Conservation (phyloP, 64 coral and sea anemone species). For the Montipora efflorescens region DNA sequence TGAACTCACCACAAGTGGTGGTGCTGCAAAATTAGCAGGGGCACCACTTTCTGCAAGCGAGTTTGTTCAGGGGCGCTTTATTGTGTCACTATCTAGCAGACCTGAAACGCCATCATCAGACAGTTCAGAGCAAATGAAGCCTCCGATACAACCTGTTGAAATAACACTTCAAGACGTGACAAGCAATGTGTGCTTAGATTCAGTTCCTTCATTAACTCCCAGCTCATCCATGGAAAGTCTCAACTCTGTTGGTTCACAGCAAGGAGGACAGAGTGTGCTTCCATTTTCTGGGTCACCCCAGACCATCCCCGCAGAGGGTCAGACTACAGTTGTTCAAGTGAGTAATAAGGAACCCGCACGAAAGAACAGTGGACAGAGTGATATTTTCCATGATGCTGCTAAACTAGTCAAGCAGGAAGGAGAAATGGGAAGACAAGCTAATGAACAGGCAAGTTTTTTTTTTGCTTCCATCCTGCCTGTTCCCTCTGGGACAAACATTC, state of each 20-base stretch:
- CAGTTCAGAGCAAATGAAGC: constrained; percentile 4
- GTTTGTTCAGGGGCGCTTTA: constrained; percentile 49
- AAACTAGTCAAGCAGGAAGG: constrained; percentile 19
- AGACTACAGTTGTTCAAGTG: neutral
- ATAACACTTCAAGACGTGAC: constrained; percentile 71
- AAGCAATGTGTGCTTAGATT: constrained; percentile 13
- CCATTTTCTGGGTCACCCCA: constrained; percentile 69
- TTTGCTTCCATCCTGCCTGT: too few species aligned
- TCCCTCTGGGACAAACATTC: too few species aligned
- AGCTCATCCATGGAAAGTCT: constrained; percentile 95
- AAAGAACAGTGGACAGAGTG: constrained; percentile 60
- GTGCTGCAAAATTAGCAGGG: neutral
- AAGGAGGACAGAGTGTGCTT: constrained; percentile 24
- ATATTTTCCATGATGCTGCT: neutral
- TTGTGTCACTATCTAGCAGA: constrained; percentile 20
- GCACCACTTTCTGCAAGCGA: neutral
- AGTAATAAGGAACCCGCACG: constrained; percentile 5
- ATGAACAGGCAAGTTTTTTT: neutral
- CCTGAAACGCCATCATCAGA: constrained; percentile 40
- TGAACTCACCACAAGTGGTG: neutral
- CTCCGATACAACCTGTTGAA: constrained; percentile 5
- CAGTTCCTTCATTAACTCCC: constrained; percentile 72
- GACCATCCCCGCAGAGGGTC: constrained; percentile 35
- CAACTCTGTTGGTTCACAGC: constrained; percentile 72
- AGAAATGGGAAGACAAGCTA: neutral